phyloP scores from a whole-genome alignment of 2,113 vertebrate genomes.

The Notechis scutatus region DNA sequence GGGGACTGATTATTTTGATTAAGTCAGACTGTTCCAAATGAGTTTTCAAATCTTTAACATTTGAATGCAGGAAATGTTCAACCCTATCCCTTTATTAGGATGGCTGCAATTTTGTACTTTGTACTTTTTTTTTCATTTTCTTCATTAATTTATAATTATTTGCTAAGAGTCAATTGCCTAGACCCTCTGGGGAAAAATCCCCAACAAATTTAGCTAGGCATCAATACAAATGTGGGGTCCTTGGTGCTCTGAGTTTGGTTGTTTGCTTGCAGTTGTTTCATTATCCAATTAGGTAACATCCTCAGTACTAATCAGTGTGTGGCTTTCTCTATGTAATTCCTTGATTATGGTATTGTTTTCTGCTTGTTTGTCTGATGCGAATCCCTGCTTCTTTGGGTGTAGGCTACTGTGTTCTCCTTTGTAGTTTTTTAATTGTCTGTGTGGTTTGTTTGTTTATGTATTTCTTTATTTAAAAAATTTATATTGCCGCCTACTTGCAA shows the following conservation, averaged over 20 bases:
- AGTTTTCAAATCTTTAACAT: not conserved
- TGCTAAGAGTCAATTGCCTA: not conserved
- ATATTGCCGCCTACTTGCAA: too few relatives aligned
- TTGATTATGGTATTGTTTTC: not conserved
- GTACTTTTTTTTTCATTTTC: not conserved
- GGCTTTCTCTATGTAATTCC: not conserved
- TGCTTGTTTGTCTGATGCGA: not conserved
- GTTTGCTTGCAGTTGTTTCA: not conserved
- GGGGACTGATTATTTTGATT: not conserved
- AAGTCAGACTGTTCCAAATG: not conserved
- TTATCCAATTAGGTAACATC: not conserved
- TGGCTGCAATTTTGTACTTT: not conserved
- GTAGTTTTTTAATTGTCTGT: not conserved
- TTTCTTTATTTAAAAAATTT: too few relatives aligned
- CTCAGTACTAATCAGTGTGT: not conserved
- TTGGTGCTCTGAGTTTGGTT: not conserved
- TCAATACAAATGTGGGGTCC: not conserved
- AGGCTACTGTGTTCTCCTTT: not conserved
- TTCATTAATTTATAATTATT: not conserved
- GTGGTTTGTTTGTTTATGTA: not conserved
- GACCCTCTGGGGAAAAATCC: not conserved
- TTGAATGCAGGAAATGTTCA: not conserved
- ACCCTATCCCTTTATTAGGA: not conserved
- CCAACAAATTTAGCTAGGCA: not conserved
- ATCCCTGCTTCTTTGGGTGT: not conserved